Base-by-base conservation (phyloP, 2,113 vertebrate species). In the Callithrix jacchus region DNA sequence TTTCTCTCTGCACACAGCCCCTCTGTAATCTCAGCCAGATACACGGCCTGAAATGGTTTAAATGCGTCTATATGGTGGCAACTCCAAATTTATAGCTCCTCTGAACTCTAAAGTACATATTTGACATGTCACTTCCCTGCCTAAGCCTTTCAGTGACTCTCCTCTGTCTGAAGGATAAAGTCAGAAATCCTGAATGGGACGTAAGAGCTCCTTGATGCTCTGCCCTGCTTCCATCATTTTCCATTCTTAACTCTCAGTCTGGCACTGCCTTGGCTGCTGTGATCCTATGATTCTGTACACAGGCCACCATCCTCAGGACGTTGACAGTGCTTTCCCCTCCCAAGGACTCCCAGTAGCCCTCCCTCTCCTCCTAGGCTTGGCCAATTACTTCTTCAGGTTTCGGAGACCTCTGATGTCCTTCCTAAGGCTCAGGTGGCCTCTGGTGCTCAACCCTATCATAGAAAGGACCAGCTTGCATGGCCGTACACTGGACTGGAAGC, bases 61-160 rank as follows among this genome's bases (percentile, higher is more conserved):
- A 47, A 61, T 30, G 37, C 18, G 13, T 86, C 76, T 88, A 2
- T 11, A 18, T 37, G 16, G 61, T 23, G 35, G 32, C 13, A 49
- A 42, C 52, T 86, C 79, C 66, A 81, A 85, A 58, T 89, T 88
- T 71, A n/a, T 70, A 47, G 37, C 30, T 64, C 20, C 61, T 87
- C 18, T 40, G 40, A 79, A 70, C 42, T 40, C 45, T 68, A 37
- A 92, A n/a, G 42, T 10, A 20, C 27, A 21, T 23, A 32, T 23
- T 83, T 20, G 56, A 45, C 37, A 42, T 20, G 37, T 30, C 35
- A 27, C 27, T 91, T 13, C 37, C 4, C 7, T 35, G 18, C 42
- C 40, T 40, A 93, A 96, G 32, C 61, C 45, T 77, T 87, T 70
- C 4, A 16, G 42, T 52, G 74, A 35, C 40, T 85, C 21, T 73